Percentiles rank a stretch among this genome's conserved stretches.
Evolutionary conservation across 1,140 invertebrate genomes (phyloP).

Genomic region (Melitaea cinxia): DNA sequence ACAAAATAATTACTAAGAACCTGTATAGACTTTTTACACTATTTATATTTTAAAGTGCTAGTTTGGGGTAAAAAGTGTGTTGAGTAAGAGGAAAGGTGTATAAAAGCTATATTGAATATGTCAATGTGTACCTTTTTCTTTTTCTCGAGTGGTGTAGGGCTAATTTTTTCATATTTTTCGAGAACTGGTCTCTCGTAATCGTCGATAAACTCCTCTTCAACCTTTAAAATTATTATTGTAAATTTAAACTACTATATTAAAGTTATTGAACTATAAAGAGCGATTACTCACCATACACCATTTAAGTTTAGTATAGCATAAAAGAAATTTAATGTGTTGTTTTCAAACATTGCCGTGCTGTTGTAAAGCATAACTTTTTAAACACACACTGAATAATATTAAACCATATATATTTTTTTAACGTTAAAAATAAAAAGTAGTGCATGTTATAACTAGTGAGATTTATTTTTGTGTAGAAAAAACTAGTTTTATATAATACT

Average conservation of each 20-base stretch:
- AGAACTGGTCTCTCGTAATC: slow-evolving; percentile 87
- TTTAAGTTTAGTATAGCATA: slow-evolving; percentile 5
- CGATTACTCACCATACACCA: neutral
- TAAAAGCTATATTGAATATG: slow-evolving; percentile 20
- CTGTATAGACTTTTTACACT: too few species aligned
- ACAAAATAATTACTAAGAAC: too few species aligned
- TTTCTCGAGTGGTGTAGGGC: slow-evolving; percentile 77
- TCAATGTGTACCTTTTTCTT: slow-evolving; percentile 72
- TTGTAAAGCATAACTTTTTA: neutral
- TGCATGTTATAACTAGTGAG: too few species aligned
- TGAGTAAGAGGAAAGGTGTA: slow-evolving; percentile 11
- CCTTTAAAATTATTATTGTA: slow-evolving; percentile 56
- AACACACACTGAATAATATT: too few species aligned
- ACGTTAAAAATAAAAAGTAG: too few species aligned
- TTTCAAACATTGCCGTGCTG: neutral
- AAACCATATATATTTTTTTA: too few species aligned
- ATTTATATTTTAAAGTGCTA: too few species aligned
- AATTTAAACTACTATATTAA: neutral
- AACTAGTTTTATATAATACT: too few species aligned
- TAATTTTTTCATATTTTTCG: slow-evolving; percentile 84
- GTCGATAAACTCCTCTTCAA: slow-evolving; percentile 81
- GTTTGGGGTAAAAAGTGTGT: neutral
- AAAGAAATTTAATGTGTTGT: neutral
- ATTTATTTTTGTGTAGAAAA: too few species aligned
- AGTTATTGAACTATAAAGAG: neutral